Evolutionary conservation across 1,140 invertebrate species (phyloP).

Genomic region (Wasmannia auropunctata): DNA sequence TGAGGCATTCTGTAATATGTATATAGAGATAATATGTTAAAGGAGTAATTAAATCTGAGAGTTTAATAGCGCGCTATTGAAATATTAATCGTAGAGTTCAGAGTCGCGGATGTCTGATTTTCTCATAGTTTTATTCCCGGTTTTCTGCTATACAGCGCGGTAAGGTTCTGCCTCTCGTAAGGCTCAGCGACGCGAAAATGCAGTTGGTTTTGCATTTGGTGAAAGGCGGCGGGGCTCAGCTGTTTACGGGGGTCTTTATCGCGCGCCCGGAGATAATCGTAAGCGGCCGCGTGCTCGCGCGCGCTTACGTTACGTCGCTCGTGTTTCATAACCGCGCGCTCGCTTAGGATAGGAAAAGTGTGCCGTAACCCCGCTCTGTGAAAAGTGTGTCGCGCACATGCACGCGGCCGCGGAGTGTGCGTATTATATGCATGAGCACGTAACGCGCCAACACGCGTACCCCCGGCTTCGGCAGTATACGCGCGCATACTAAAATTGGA

Average conservation of each 20-base stretch:
- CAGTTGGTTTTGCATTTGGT: background rate
- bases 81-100: background rate
- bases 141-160: background rate
- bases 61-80: background rate
- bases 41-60: no score
- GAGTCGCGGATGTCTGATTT: background rate
- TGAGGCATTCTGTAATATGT: background rate
- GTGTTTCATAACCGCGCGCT: slow-evolving; percentile 33
- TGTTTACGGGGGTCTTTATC: slow-evolving; percentile 15
- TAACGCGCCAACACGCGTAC: background rate
- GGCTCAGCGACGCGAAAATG: slow-evolving; percentile 30
- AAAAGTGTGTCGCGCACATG: slow-evolving; percentile 38
- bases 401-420: background rate
- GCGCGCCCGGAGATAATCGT: slow-evolving; percentile 42
- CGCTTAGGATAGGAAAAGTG: slow-evolving; percentile 58
- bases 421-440: background rate
- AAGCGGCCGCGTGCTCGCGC: background rate
- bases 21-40: background rate
- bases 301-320: slow-evolving; percentile 51
- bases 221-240: slow-evolving; percentile 42
- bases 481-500: slow-evolving; percentile 41
- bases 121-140: background rate
- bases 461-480: background rate
- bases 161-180: background rate
- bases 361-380: slow-evolving; percentile 33